A percentile compares a stretch with the other conserved stretches of the same genome.
Conservation (phyloP, 2,113 vertebrate genomes). For the Rhinoderma darwinii region DNA sequence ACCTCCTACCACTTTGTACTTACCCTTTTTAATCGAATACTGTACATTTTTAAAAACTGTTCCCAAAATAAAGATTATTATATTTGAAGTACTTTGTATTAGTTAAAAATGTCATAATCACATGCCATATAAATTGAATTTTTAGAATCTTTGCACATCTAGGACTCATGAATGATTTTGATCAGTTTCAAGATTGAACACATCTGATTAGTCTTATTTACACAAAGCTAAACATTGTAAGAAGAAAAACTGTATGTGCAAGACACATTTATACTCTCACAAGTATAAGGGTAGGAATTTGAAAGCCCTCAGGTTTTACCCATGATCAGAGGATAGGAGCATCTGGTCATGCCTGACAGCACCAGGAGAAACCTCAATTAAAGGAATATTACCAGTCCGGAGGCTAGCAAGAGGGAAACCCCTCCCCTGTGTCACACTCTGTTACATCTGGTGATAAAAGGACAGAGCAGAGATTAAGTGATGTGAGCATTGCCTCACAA, state of each 20-base stretch:
- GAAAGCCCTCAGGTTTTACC: constrained; percentile 15
- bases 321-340: constrained; percentile 45
- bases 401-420: neutral
- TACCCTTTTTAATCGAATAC: neutral
- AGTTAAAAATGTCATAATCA: neutral
- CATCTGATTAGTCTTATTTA: neutral
- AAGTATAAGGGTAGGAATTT: constrained; percentile 26
- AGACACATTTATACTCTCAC: neutral
- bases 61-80: neutral
- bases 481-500: neutral
- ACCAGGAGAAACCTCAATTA: constrained; percentile 44
- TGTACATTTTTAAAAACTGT: neutral
- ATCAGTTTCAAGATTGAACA: neutral
- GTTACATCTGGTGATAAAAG: constrained; percentile 31
- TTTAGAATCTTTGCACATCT: neutral
- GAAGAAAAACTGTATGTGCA: neutral
- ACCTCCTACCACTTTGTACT: neutral
- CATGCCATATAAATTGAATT: neutral
- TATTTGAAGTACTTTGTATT: neutral
- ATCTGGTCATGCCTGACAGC: constrained; percentile 36
- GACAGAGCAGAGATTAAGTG: neutral
- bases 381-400: neutral
- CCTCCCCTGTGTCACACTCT: constrained; percentile 19
- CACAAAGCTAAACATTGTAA: neutral
- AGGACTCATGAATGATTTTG: neutral